Conservation (phyloP, 2,888 invertebrate genomes). For the Tineola bisselliella region DNA sequence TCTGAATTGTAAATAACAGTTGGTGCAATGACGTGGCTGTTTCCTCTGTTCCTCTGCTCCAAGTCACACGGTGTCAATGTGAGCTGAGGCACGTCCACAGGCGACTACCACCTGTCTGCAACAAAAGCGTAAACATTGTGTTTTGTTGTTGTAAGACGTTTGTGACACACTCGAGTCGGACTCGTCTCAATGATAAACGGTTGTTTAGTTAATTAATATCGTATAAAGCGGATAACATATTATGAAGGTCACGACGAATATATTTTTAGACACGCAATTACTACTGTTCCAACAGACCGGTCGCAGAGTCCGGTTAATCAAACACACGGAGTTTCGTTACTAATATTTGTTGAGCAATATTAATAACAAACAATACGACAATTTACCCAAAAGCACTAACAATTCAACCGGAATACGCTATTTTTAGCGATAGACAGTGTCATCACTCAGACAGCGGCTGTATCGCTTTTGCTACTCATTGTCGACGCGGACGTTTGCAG, state of each 20-base stretch:
- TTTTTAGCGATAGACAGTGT: not conserved
- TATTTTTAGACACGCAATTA: not conserved
- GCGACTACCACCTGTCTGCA: too few relatives aligned
- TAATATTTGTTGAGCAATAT: not conserved
- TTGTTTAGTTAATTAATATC: too few relatives aligned
- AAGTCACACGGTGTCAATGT: too few relatives aligned
- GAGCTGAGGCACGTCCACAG: too few relatives aligned
- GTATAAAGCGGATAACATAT: too few relatives aligned
- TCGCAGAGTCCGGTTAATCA: not conserved
- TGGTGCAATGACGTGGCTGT: too few relatives aligned
- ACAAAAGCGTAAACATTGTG: not conserved
- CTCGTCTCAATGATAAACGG: too few relatives aligned
- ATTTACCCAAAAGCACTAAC: conserved; percentile 4
- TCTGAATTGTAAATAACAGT: too few relatives aligned
- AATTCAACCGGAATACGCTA: not conserved
- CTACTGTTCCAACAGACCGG: not conserved
- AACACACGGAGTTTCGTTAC: not conserved
- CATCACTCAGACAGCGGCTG: not conserved
- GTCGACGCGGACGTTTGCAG: not conserved
- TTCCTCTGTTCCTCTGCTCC: too few relatives aligned
- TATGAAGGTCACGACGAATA: not conserved
- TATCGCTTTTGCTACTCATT: not conserved
- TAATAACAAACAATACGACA: not conserved
- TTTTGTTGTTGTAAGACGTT: not conserved
- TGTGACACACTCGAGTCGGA: too few relatives aligned